Conservation (phyloP, 1,140 invertebrate genomes). For the Camponotus pennsylvanicus region DNA sequence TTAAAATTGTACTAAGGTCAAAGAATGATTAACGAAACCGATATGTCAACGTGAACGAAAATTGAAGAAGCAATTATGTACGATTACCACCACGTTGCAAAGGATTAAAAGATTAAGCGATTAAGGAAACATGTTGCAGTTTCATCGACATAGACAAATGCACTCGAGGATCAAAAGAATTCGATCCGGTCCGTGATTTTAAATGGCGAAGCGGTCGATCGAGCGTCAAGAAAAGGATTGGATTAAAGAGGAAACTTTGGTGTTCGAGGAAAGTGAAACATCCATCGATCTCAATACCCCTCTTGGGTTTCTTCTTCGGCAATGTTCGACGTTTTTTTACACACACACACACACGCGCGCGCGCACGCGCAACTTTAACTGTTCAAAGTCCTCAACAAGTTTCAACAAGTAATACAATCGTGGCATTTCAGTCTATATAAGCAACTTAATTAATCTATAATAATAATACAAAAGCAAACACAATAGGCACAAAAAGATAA, state of each 20-base stretch:
- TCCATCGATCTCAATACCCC: slow-evolving; percentile 45
- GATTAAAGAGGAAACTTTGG: slow-evolving; percentile 48
- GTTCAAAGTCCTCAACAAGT: slow-evolving; percentile 13
- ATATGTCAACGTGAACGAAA: neutral
- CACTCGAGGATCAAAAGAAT: slow-evolving; percentile 12
- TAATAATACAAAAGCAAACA: neutral
- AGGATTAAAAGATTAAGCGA: slow-evolving; percentile 6
- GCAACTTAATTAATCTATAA: neutral
- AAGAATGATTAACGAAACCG: neutral
- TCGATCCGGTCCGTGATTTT: slow-evolving; percentile 42
- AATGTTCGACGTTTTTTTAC: slow-evolving; percentile 30
- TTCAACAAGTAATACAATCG: slow-evolving; percentile 18
- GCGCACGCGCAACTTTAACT: neutral
- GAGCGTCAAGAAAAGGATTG: slow-evolving; percentile 25
- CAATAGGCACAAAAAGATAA: neutral
- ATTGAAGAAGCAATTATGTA: neutral
- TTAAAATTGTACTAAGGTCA: neutral
- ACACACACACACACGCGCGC: too few relatives aligned
- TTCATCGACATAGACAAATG: slow-evolving; percentile 27
- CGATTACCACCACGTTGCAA: neutral
- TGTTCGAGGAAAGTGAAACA: slow-evolving; percentile 53
- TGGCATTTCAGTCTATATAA: neutral
- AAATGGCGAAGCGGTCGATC: slow-evolving; percentile 36
- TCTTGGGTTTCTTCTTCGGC: slow-evolving; percentile 1
- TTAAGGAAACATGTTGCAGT: slow-evolving; percentile 11